phyloP scores from a whole-genome alignment of 2,113 vertebrate species.

The Sitta europaea region DNA sequence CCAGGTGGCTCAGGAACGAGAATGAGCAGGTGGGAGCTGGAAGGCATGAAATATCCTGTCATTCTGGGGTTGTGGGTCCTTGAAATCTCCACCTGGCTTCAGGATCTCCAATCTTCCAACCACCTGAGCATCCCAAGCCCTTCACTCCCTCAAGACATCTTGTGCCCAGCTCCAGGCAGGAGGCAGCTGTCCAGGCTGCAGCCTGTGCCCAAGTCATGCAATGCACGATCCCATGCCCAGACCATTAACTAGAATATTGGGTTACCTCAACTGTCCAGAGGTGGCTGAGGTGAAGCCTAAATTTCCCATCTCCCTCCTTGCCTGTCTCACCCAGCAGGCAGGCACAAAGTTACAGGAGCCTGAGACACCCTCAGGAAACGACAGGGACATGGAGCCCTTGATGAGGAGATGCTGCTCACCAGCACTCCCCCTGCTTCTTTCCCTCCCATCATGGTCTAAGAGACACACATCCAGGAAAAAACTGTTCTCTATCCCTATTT shows the following conservation, averaged over 20 bases:
- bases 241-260: background rate
- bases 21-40: background rate
- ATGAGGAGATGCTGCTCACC: background rate
- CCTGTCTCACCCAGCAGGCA: background rate
- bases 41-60: background rate
- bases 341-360: background rate
- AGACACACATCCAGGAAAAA: background rate
- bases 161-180: background rate
- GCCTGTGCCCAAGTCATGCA: background rate
- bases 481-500: background rate
- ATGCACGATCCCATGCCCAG: rapidly evolving
- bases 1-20: background rate
- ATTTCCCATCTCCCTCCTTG: background rate
- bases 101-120: background rate
- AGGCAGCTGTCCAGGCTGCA: background rate
- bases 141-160: background rate
- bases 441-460: background rate
- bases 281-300: rapidly evolving
- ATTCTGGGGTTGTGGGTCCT: background rate
- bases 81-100: background rate
- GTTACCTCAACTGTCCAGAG: background rate
- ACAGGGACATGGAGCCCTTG: background rate
- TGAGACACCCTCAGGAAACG: background rate
- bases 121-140: background rate
- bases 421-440: background rate